Evolutionary conservation across 2,888 invertebrate genomes (phyloP), one percentile per base, ranked within the genome.

Genomic region (Rhodophaea formosa): DNA sequence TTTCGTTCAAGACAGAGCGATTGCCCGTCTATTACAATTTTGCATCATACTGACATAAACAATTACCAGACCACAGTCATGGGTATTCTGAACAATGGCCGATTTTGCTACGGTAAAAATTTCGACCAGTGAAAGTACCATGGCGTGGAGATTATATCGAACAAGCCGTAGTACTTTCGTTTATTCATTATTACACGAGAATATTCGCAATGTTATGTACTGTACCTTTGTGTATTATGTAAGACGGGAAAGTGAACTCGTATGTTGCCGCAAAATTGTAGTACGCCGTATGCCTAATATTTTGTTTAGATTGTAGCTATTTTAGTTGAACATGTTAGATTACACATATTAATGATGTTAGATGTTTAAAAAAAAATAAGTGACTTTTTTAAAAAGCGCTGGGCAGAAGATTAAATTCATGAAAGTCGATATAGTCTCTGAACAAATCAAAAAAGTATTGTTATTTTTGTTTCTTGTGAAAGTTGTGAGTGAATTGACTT

Each of bases 91-190:
- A 51, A 56, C 56, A 56, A 56, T 56, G 29, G 43, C 42, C 14
- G n/a, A 39, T 35, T 32, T 23, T 30, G 47, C 35, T 47, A 46
- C 39, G 47, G 56, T 49, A 29, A 49, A 56, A 30, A 47, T 47
- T 42, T 42, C 29, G 49, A 42, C 43, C 56, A 49, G 56, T 49
- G 56, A 56, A 56, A 56, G 56, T 56, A 14, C 10, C 43, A 29
- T 55, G 30, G 45, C 49, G 49, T 49, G 42, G 49, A 32, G 47
- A 29, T 56, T 49, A 56, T 43, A 15, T 30, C 44, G 53, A 35
- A 47, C 47, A 23, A 47, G 49, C 10, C 17, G 23, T 43, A 47
- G 39, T 51, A 14, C 56, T 56, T 56, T 56, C 56, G 15, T 56
- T 56, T 56, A 55, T 44, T 30, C n/a, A 8, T 51, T 35, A 35